phyloP scores from a whole-genome alignment of 2,888 invertebrate genomes.

The Serripes groenlandicus region DNA sequence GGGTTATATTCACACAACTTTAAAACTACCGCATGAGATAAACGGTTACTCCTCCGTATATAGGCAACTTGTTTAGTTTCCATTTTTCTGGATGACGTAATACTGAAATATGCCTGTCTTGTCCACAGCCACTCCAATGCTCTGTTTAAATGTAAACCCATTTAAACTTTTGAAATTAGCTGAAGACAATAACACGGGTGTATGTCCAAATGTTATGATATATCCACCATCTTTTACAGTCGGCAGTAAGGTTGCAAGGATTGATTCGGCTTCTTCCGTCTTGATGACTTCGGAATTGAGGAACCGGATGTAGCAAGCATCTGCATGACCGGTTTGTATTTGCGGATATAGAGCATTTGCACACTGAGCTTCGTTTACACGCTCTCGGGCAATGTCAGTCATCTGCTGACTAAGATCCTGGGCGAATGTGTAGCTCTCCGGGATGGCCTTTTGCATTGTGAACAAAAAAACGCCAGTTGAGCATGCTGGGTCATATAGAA shows the following conservation, averaged over 20 bases:
- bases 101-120: conserved; percentile 73
- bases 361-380: conserved; percentile 74
- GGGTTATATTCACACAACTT: too few species aligned
- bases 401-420: conserved; percentile 75
- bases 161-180: conserved; percentile 62
- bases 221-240: conserved; percentile 69
- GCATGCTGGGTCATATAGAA: conserved; percentile 73
- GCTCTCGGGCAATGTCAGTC: conserved; percentile 67
- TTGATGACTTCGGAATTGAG: conserved; percentile 74
- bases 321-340: conserved; percentile 69
- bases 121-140: conserved; percentile 63
- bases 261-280: conserved; percentile 67
- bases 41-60: too few species aligned
- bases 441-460: conserved; percentile 68
- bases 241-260: conserved; percentile 63
- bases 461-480: conserved; percentile 74
- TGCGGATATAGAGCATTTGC: conserved; percentile 71
- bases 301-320: conserved; percentile 59
- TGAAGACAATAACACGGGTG: conserved; percentile 72
- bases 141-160: conserved; percentile 61
- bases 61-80: too few species aligned
- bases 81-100: too few species aligned
- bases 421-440: conserved; percentile 72
- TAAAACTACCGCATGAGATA: too few species aligned
- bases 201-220: conserved; percentile 74